Base-by-base conservation (phyloP, 2,888 invertebrate species). In the Callimorpha dominula region DNA sequence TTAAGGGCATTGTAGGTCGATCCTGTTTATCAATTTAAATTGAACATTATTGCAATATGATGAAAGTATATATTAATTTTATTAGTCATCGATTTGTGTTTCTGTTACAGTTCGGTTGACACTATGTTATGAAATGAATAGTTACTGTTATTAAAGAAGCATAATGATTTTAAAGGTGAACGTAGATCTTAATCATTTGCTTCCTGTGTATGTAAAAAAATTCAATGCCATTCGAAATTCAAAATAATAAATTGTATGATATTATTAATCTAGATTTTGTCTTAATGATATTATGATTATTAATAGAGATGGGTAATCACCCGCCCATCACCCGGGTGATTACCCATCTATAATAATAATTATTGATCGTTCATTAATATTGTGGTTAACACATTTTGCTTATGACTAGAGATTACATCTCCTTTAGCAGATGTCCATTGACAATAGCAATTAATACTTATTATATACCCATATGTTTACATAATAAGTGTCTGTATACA, bases 1-100 rank as follows among this genome's bases (percentile, higher is more conserved):
- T 82, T 84, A 84, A 80, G 70, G 75, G 78, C 64, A 67, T 62
- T 76, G 68, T 63, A 43, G 52, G 65, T 17, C 46, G 49, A 46
- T 42, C 14, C 14, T 65, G 20, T 52, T 50, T 65, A 72, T 73
- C 77, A 73, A 69, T 72, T 69, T 77, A 76, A 81, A 82, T 84
- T 81, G 50, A 70, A 76, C 77, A 64, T 76, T 81, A 83, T 78
- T 63, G 46, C 57, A 20, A 4, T 42, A 8, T 11, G 8, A 17
- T 71, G 46, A 75, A n/a, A 76, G 78, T 79, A 70, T 62, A 52
- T 63, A 71, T 73, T 80, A 49, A 57, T n/a, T n/a, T n/a, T n/a
- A n/a, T 20, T 70, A 74, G 65, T 75, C 65, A 80, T 80, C 73
- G 73, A 71, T 75, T 75, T 74, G 73, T 73, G 69, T 78, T 76